Evolutionary conservation across 2,113 vertebrate species (phyloP).

Genomic region (Phaethon lepturus): DNA sequence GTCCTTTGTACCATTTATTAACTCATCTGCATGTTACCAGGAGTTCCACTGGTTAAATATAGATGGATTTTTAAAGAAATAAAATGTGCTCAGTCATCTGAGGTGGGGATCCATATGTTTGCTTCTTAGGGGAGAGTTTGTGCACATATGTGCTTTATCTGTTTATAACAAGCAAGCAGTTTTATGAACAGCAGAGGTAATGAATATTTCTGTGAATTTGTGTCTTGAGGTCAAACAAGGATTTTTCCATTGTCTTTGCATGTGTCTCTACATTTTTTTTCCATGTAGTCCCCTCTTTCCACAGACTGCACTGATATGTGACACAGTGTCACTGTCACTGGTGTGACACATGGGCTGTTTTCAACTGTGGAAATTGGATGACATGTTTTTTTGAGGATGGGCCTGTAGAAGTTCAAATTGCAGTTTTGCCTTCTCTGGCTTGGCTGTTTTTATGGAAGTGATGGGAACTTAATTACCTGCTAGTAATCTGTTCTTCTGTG

Average conservation of each 20-base stretch:
- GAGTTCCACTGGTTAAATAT: neutral
- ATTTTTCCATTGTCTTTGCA: neutral
- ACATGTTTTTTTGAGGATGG: neutral
- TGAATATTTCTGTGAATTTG: neutral
- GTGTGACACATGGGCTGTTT: neutral
- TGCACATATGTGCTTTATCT: rapidly evolving
- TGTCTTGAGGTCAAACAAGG: neutral
- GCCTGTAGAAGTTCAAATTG: neutral
- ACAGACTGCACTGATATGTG: too few species aligned
- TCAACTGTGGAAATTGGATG: neutral
- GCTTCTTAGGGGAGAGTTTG: neutral
- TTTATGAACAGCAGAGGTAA: neutral
- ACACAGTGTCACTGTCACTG: neutral
- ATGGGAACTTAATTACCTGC: neutral
- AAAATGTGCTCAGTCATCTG: neutral
- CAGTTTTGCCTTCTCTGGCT: neutral
- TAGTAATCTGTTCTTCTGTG: neutral
- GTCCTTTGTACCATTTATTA: neutral
- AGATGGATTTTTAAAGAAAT: neutral
- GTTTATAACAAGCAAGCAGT: neutral
- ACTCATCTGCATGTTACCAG: neutral
- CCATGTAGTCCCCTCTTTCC: neutral
- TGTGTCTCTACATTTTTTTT: neutral
- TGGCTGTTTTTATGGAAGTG: neutral
- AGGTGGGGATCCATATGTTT: neutral